Evolutionary conservation across 2,113 vertebrate genomes (phyloP), one percentile per base, ranked within the genome.

Genomic region (Pelodiscus sinensis): DNA sequence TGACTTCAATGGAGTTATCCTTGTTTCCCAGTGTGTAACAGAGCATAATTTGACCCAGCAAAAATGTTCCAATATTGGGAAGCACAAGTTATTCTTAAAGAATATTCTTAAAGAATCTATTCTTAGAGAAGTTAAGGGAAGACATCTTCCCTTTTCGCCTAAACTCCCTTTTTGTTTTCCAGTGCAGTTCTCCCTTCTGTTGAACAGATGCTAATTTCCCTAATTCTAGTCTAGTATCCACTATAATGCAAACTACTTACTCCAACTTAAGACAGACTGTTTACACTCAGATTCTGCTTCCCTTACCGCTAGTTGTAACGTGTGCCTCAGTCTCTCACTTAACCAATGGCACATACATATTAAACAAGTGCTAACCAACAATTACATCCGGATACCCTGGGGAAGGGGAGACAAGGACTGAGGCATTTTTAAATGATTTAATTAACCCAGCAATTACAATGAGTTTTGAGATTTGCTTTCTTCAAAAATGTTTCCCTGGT

Each of bases 331-430:
- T 95, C 95, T 89, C 94, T 96, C 93, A 75, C 92, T 96, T 95
- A 96, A 90, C 77, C 85, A 94, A 95, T 90, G 55, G 91, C 93
- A 95, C 96, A 96, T 91, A 94, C 86, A 38, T 73, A 95, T 96
- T 94, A 95, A 95, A 94, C 71, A 92, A 95, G 87, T 94, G 94
- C 88, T 96, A 96, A 96, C 94, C 82, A 92, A 73, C 90, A 96
- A 95, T 95, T 92, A 95, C 87, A 95, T 94, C 88, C 89, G 90
- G 44, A 68, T 56, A 93, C 84, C 94, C 94, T 94, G 84, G 95
- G 85, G 86, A 91, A 65, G 31, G 71, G 88, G 77, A 92, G 84
- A 93, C 84, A 95, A 94, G 84, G 82, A 89, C 90, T 79, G 79
- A 94, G 65, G n/a, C 60, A 92, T 92, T 88, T 96, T 92, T 90